phyloP scores from a whole-genome alignment of 2,797 vertebrate species.

The Euphonia xanthogaster region DNA sequence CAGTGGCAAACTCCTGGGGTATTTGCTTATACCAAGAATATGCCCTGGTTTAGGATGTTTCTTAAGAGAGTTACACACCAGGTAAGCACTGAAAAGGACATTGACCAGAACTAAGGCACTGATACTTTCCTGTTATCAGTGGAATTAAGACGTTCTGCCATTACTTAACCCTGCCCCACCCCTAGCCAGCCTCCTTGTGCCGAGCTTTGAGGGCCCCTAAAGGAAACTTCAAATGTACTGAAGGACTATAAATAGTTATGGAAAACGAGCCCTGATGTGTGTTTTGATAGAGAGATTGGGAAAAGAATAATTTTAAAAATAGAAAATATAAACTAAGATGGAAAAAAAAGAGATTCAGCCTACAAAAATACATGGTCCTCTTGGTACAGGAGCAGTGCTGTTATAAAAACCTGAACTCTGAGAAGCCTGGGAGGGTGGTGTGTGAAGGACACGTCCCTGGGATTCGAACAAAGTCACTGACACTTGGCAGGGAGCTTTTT shows the following conservation, averaged over 20 bases:
- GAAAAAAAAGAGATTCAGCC: background rate
- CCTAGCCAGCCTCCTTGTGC: background rate
- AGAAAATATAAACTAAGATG: background rate
- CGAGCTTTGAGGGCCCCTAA: background rate
- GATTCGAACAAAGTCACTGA: background rate
- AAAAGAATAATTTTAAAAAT: background rate
- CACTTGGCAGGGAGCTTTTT: background rate
- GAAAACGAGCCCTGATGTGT: background rate
- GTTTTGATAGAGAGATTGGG: background rate
- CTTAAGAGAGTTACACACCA: background rate
- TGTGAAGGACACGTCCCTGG: background rate
- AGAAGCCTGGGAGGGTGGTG: background rate
- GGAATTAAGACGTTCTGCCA: background rate
- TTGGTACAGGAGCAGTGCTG: background rate
- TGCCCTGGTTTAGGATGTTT: background rate
- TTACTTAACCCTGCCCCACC: background rate
- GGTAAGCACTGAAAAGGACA: background rate
- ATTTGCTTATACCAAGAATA: background rate
- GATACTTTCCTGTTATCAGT: background rate
- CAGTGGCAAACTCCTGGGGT: background rate
- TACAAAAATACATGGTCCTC: background rate
- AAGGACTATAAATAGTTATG: background rate
- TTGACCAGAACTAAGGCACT: background rate
- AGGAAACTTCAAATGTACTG: background rate
- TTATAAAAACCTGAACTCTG: background rate